Base-by-base conservation (phyloP, 2,888 invertebrate genomes). In the Lasioglossum morio region DNA sequence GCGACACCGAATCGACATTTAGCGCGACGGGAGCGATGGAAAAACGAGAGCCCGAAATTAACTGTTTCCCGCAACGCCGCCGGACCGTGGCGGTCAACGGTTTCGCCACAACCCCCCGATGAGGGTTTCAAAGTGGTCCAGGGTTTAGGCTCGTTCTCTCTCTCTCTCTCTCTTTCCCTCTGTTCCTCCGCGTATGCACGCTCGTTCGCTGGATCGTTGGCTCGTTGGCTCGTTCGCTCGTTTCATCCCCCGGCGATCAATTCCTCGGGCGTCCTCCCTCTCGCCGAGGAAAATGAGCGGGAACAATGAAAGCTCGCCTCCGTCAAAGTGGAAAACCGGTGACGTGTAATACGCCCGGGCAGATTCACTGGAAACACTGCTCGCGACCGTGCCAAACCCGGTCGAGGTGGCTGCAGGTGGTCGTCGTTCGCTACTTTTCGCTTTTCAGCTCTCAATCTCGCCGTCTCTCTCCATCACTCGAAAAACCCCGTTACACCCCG, bases 401-500 rank as follows among this genome's bases (percentile, higher is more conserved):
- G 40, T 27, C 77, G 53, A 74, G 83, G 69, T 84, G 81, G 69
- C 82, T 78, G 85, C 89, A 81, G 85, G 85, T 85, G 87, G 87
- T 90, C 89, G 89, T 66, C 53, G 73, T 43, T 46, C 70, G 79
- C 82, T 79, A 85, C 60, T 81, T 72, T 73, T 81, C 75, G 79
- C 86, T 40, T 88, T 82, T 79, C 82, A 77, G 37, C 73, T n/a
- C 23, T n/a, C 53, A 7, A 53, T 23, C 23, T 53, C 53, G 23
- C 23, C 23, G 23, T n/a, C 53, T n/a, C 23, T 23, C 77, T 82
- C 78, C 77, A 19, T 66, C 76, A 2, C n/a, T 30, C 63, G 14
- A n/a, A 2, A 2, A 27, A 14, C 4, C 5, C 70, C 43, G 2
- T 10, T 30, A 30, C 60, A 16, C 14, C 60, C 10, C 30, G n/a